phyloP scores from a whole-genome alignment of 1,140 invertebrate genomes.

The Pogonomyrmex barbatus region DNA sequence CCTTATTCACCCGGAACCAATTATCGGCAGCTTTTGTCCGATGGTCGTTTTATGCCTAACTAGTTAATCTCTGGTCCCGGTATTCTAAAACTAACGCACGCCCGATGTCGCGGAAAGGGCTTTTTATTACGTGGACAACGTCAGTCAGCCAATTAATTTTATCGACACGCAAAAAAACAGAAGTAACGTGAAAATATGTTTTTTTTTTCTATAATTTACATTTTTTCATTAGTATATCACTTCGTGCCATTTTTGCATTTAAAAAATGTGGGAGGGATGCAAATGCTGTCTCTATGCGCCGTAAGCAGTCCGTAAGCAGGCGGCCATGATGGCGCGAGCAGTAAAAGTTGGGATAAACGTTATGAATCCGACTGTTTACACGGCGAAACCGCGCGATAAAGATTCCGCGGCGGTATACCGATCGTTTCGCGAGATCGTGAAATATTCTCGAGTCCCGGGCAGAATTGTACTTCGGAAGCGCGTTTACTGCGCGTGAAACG shows the following conservation, averaged over 20 bases:
- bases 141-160: conserved; percentile 13
- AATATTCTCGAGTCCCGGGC: conserved; percentile 69
- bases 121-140: too few relatives aligned
- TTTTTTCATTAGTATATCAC: background rate
- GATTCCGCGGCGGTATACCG: conserved; percentile 50
- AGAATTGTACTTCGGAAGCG: conserved; percentile 63
- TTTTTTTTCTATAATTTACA: background rate
- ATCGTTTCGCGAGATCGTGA: conserved; percentile 74
- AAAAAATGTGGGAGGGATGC: background rate
- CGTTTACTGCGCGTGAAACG: conserved; percentile 73
- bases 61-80: conserved; percentile 18
- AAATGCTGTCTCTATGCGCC: background rate
- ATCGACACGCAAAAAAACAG: background rate
- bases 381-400: conserved; percentile 67
- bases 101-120: background rate
- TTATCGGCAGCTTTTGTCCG: conserved; percentile 65
- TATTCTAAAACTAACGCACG: background rate
- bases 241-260: background rate
- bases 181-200: background rate
- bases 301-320: background rate
- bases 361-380: conserved; percentile 40
- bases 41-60: conserved; percentile 61
- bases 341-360: conserved; percentile 50
- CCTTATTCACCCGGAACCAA: conserved; percentile 64
- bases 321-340: conserved; percentile 35